phyloP scores from a whole-genome alignment of 2,888 invertebrate species.

The Philereme transversata region DNA sequence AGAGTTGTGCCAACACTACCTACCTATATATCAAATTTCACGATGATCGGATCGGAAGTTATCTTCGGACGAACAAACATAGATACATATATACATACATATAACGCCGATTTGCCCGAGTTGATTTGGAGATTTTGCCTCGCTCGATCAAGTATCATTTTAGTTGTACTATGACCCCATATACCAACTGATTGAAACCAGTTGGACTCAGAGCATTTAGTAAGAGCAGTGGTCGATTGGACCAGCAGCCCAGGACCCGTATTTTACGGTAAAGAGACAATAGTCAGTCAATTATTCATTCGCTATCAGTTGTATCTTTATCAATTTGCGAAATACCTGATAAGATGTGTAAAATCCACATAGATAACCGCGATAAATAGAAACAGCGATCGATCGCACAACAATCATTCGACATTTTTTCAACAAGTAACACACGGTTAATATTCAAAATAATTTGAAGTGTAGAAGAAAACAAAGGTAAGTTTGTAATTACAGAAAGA shows the following conservation, averaged over 20 bases:
- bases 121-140: no score
- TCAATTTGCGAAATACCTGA: constrained; percentile 11
- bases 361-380: constrained; percentile 21
- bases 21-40: no score
- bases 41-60: no score
- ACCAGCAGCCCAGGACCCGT: not conserved
- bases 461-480: not conserved
- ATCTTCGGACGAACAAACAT: no score
- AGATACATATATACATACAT: no score
- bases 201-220: no score
- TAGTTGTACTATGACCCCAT: no score
- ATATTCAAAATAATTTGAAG: not conserved
- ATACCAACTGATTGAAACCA: not conserved
- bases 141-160: no score
- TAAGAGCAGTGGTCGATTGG: no score
- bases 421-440: constrained; percentile 2
- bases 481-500: not conserved
- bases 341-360: constrained; percentile 12
- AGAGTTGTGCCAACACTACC: no score
- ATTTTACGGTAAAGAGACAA: not conserved
- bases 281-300: constrained; percentile 2
- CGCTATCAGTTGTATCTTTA: constrained; percentile 9
- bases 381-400: constrained; percentile 26
- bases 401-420: constrained; percentile 42
- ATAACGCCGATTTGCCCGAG: no score